Evolutionary conservation across 2,113 vertebrate genomes (phyloP), one percentile per base, ranked within the genome.

Genomic region (Rhipidura dahli): DNA sequence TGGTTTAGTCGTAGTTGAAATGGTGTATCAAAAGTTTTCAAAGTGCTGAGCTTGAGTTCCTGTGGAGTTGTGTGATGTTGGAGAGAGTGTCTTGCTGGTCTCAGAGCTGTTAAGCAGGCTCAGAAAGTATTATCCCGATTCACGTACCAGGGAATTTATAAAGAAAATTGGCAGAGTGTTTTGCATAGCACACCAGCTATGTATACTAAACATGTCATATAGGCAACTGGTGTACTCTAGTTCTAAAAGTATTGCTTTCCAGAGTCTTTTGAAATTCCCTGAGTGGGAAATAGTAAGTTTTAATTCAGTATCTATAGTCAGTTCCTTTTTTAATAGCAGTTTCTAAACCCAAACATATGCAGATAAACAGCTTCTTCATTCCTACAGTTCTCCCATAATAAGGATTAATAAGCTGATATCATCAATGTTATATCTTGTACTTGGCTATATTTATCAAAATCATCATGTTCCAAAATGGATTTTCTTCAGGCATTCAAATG

Each of bases 371-470:
- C 33, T 96, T 84, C 57, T 87, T 93, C 39, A 26, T 30, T 93
- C 69, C 73, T 82, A 37, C 69, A 71, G 30, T 51, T 89, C 82
- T 89, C 11, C 65, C 9, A 51, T 87, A 94, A 84, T 84, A 94
- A 63, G 68, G 60, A 95, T 93, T 93, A 93, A 95, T 89, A 95
- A 89, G 27, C 22, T 94, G 92, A 91, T 96, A 81, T 91, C 56
- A 93, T 93, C 65, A 42, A 37, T 91, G 73, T 79, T 85, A 28
- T 89, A 84, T 93, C 87, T 97, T 96, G 60, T 87, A 87, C 81
- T 75, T 94, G 45, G 11, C 72, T 95, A 24, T 81, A 89, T 93
- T 94, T 96, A 87, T 94, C 87, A 84, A 96, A 93, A 94, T 75
- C 44, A 47, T 91, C 69, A 51, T 84, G 35, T 84, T 89, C 51